phyloP scores from a whole-genome alignment of 1,140 invertebrate genomes.

The Drosophila grimshawi region DNA sequence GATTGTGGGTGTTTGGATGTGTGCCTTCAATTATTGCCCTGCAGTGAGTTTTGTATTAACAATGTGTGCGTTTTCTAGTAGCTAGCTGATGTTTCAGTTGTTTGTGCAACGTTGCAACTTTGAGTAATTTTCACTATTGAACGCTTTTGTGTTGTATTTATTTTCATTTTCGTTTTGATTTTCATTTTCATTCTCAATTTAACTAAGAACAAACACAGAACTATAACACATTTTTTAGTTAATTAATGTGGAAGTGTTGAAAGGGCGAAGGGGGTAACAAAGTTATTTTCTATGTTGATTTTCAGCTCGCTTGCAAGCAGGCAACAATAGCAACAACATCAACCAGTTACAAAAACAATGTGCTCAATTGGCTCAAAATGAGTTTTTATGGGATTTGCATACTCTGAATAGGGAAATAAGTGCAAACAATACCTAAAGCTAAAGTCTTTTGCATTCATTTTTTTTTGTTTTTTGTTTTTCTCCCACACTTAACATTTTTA shows the following conservation, averaged over 20 bases:
- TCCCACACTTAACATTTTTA: conserved; percentile 15
- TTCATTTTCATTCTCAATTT: conserved; percentile 13
- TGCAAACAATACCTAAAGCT: conserved; percentile 62
- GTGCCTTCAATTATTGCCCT: conserved; percentile 33
- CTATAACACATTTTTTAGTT: conserved; percentile 61
- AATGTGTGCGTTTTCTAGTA: conserved; percentile 38
- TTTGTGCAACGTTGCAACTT: conserved; percentile 44
- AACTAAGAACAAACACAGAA: conserved; percentile 43
- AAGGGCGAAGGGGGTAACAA: conserved; percentile 13
- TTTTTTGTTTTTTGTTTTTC: neutral
- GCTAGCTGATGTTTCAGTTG: conserved; percentile 34
- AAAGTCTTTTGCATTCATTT: conserved; percentile 38
- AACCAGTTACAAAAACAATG: conserved; percentile 57
- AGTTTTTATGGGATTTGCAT: conserved; percentile 82
- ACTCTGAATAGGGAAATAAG: conserved; percentile 68
- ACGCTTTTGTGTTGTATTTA: conserved; percentile 57
- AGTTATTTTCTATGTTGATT: conserved; percentile 46
- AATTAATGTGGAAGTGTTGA: conserved; percentile 53
- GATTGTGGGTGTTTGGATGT: conserved; percentile 21
- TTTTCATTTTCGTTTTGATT: conserved; percentile 21
- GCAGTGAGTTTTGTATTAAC: conserved; percentile 48
- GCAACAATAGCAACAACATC: conserved; percentile 6
- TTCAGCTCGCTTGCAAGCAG: conserved; percentile 48
- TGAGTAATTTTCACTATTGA: conserved; percentile 72
- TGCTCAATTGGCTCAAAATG: conserved; percentile 78